Evolutionary conservation across 2,797 vertebrate genomes (phyloP).

Genomic region (Loris lydekkerianus): DNA sequence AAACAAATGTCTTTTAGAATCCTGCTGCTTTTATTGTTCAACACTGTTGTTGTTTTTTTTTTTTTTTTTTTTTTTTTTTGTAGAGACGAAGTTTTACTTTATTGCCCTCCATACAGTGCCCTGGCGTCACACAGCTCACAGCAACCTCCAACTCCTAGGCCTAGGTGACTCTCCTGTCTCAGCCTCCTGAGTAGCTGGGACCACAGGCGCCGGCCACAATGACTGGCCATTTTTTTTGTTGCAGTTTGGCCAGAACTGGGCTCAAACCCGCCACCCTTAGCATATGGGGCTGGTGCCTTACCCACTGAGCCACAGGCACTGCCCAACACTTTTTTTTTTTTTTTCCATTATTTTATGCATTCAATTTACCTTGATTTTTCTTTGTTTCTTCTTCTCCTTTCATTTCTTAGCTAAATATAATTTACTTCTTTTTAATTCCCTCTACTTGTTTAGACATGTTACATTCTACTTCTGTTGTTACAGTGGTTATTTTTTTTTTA

Average conservation of each 20-base stretch:
- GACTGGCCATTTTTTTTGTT: too few relatives aligned
- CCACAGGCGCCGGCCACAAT: too few relatives aligned
- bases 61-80: background rate
- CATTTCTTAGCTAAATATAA: background rate
- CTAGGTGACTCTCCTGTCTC: too few relatives aligned
- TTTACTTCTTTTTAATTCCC: background rate
- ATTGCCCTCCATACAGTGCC: too few relatives aligned
- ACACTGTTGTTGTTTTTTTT: background rate
- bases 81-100: too few relatives aligned
- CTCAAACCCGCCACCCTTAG: too few relatives aligned
- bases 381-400: background rate
- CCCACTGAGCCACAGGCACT: too few relatives aligned
- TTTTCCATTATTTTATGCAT: background rate
- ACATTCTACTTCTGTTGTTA: background rate
- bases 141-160: too few relatives aligned
- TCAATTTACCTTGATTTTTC: background rate
- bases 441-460: background rate
- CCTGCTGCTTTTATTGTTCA: background rate
- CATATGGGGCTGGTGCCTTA: too few relatives aligned
- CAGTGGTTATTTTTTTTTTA: background rate
- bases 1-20: background rate
- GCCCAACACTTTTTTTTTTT: background rate
- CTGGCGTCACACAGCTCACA: too few relatives aligned
- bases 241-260: too few relatives aligned
- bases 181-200: too few relatives aligned